Percentiles rank a stretch among this genome's conserved stretches.
Evolutionary conservation across 2,888 invertebrate genomes (phyloP).

Genomic region (Parelbella ahira): DNA sequence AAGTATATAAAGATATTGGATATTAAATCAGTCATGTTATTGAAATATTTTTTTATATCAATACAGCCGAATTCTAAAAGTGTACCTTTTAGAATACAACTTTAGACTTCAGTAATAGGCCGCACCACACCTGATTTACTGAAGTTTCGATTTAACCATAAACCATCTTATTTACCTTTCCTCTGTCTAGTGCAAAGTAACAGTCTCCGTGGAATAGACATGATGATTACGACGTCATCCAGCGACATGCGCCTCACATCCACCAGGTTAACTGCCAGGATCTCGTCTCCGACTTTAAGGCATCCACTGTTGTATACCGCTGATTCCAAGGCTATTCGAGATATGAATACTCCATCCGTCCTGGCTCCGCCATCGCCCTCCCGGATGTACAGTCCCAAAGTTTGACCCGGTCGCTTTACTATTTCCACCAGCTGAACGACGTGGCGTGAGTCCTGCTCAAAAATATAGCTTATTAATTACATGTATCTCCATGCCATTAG

Average conservation of each 20-base stretch:
- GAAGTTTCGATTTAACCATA: too few species aligned
- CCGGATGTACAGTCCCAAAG: constrained; percentile 97
- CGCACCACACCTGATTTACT: too few species aligned
- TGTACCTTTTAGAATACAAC: too few species aligned
- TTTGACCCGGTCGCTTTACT: constrained; percentile 99
- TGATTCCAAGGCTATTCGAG: constrained; percentile 93
- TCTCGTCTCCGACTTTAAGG: constrained; percentile 98
- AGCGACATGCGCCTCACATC: constrained; percentile 98
- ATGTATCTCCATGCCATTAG: too few species aligned
- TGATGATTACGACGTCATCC: constrained; percentile 99
- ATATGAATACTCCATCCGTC: constrained; percentile 98
- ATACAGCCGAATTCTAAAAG: too few species aligned
- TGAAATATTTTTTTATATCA: too few species aligned
- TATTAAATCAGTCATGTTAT: too few species aligned
- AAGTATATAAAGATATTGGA: too few species aligned
- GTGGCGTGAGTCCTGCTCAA: constrained; percentile 84
- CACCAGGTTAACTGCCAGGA: constrained; percentile 98
- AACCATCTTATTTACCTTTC: constrained; percentile 84
- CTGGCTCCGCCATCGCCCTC: constrained; percentile 99
- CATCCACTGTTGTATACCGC: constrained; percentile 99
- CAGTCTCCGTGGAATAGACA: constrained; percentile 98
- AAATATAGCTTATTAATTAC: too few species aligned
- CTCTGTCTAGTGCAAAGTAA: constrained; percentile 95
- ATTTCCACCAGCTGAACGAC: constrained; percentile 97
- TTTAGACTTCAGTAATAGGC: too few species aligned